Evolutionary conservation across 2,888 invertebrate genomes (phyloP).

Genomic region (Leucophora obtusa): DNA sequence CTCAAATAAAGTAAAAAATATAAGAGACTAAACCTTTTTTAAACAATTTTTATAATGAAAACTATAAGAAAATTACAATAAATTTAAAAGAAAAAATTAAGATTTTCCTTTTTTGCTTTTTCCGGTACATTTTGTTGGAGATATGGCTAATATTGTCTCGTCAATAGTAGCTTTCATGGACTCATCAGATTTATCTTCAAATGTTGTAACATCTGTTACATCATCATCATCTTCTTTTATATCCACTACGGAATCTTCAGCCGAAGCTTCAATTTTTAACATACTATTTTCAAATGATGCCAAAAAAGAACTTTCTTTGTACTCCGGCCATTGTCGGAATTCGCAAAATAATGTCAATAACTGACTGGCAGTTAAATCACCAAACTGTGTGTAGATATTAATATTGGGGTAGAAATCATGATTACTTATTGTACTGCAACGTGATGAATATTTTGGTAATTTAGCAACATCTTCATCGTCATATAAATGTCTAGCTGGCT

Average conservation of each 20-base stretch:
- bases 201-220: constrained; percentile 36
- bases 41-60: not conserved
- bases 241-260: constrained; percentile 70
- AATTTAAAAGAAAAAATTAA: not conserved
- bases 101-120: constrained; percentile 9
- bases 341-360: constrained; percentile 83
- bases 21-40: not conserved
- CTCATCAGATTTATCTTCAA: constrained; percentile 56
- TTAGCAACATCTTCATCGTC: constrained; percentile 66
- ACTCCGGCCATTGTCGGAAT: constrained; percentile 83
- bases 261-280: constrained; percentile 79
- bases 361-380: constrained; percentile 83
- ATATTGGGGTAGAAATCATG: constrained; percentile 80
- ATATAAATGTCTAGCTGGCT: constrained; percentile 59
- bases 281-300: constrained; percentile 83
- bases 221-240: constrained; percentile 74
- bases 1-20: constrained; percentile 35
- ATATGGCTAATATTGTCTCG: constrained; percentile 9
- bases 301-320: constrained; percentile 82
- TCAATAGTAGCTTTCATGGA: constrained; percentile 27
- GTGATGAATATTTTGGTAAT: constrained; percentile 72
- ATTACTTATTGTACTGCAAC: constrained; percentile 71
- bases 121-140: not conserved
- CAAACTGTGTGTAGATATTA: constrained; percentile 86
- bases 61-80: not conserved